Evolutionary conservation across 2,797 vertebrate genomes (phyloP).

Genomic region (Linurgus olivaceus): DNA sequence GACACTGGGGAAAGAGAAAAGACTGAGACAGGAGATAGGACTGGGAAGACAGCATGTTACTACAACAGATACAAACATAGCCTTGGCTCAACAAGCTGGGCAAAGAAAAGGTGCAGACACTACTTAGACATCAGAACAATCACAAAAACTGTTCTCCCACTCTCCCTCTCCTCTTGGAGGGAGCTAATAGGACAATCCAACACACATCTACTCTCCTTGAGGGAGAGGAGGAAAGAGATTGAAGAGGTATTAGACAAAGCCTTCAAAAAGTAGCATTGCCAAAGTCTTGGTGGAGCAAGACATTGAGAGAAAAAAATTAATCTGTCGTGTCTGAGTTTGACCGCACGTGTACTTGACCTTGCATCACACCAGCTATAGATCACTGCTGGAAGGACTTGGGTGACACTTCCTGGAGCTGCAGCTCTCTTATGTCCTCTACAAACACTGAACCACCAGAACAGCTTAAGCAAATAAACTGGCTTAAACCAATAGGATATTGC

Average conservation of each 20-base stretch:
- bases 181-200: not conserved
- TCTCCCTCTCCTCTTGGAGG: not conserved
- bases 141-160: not conserved
- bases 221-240: not conserved
- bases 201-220: too few species aligned
- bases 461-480: not conserved
- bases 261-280: not conserved
- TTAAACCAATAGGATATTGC: not conserved
- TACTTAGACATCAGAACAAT: not conserved
- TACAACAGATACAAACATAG: not conserved
- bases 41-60: not conserved
- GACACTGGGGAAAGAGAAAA: not conserved
- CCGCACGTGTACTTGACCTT: not conserved
- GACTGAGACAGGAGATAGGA: not conserved
- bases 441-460: not conserved
- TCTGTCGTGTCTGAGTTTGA: not conserved
- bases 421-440: not conserved
- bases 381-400: not conserved
- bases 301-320: not conserved
- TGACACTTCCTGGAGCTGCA: not conserved
- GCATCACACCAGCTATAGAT: not conserved
- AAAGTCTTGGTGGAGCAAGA: not conserved
- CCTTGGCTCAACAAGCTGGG: not conserved
- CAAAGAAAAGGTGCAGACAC: not conserved
- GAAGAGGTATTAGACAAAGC: not conserved